Conservation (phyloP, 2,797 vertebrate genomes). For the Lemur catta region DNA sequence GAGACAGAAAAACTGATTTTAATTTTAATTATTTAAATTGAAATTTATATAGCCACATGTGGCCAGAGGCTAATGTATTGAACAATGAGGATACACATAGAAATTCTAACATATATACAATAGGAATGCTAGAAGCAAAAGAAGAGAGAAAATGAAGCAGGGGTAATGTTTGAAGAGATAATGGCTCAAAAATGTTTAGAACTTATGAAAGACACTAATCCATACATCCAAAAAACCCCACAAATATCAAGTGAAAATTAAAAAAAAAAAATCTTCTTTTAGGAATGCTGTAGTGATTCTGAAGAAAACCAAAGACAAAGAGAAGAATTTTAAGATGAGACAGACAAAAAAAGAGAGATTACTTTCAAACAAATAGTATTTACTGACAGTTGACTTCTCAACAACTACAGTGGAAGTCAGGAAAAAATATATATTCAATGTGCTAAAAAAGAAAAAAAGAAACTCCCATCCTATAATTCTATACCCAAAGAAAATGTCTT, state of each 20-base stretch:
- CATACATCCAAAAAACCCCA: not conserved
- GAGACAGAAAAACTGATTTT: not conserved
- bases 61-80: not conserved
- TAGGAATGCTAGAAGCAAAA: not conserved
- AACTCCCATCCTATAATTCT: not conserved
- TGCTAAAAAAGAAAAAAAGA: not conserved
- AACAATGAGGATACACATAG: not conserved
- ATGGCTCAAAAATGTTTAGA: not conserved
- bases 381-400: not conserved
- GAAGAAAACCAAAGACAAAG: not conserved
- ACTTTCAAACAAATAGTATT: not conserved
- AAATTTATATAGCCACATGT: not conserved
- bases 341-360: not conserved
- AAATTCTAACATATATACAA: not conserved
- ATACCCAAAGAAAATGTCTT: not conserved
- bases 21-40: conserved; percentile 7
- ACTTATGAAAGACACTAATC: conserved; percentile 11
- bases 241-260: not conserved
- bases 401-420: not conserved
- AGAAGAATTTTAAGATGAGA: not conserved
- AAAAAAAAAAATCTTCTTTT: not conserved
- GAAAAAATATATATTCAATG: not conserved
- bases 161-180: not conserved
- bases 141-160: not conserved
- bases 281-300: not conserved